Evolutionary conservation across 2,113 vertebrate genomes (phyloP).

Genomic region (Ivindomyrus marchei): DNA sequence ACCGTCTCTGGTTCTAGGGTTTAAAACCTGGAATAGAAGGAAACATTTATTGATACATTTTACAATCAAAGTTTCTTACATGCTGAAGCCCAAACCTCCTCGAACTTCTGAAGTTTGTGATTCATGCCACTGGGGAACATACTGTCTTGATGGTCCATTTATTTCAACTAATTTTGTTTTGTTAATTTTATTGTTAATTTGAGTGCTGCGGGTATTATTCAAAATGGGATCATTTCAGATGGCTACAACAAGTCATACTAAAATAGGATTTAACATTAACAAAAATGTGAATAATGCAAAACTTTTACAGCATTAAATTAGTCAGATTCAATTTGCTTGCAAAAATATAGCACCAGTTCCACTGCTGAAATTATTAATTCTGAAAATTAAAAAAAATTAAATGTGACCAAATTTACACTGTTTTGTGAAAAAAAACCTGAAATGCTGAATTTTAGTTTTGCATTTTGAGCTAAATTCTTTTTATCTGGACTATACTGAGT

Average conservation of each 20-base stretch:
- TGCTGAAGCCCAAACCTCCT: background rate
- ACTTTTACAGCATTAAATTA: background rate
- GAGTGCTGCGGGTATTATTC: background rate
- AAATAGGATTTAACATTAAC: background rate
- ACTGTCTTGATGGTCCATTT: background rate
- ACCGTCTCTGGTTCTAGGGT: slow-evolving; percentile 13
- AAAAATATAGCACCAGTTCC: background rate
- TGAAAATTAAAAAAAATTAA: background rate
- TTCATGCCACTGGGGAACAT: background rate
- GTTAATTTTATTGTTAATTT: background rate
- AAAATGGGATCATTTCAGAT: background rate
- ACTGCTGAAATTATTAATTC: background rate
- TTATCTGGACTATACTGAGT: background rate
- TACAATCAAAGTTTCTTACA: background rate
- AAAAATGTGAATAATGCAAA: background rate
- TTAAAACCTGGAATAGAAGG: slow-evolving; percentile 38
- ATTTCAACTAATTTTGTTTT: background rate
- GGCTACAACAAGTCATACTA: background rate
- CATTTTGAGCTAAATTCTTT: background rate
- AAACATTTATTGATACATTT: background rate
- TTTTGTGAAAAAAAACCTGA: background rate
- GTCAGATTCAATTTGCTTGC: background rate
- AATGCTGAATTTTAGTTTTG: background rate
- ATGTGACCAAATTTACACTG: background rate
- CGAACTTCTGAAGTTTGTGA: background rate